Evolutionary conservation across 2,113 vertebrate genomes (phyloP).

Genomic region (Prionailurus bengalensis): DNA sequence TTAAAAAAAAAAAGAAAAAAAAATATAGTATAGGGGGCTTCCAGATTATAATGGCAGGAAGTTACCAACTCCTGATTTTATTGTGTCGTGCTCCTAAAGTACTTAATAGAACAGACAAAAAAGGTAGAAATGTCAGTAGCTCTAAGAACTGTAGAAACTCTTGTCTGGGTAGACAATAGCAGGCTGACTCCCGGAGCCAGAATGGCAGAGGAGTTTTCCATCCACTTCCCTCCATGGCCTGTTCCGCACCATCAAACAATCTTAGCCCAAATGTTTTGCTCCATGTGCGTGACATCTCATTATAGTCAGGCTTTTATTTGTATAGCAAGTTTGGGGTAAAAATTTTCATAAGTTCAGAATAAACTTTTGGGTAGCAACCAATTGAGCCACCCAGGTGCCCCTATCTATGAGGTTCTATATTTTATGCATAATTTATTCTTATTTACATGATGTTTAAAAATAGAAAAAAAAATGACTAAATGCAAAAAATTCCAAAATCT

Average conservation of each 20-base stretch:
- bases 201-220: neutral
- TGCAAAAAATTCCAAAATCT: slow-evolving; percentile 40
- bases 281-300: neutral
- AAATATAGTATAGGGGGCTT: neutral
- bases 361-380: neutral
- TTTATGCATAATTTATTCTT: neutral
- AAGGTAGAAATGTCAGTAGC: neutral
- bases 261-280: neutral
- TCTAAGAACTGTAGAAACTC: neutral
- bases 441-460: neutral
- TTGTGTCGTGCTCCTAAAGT: slow-evolving; percentile 24
- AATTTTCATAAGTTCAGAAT: slow-evolving; percentile 33
- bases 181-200: neutral
- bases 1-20: neutral
- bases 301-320: neutral
- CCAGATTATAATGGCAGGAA: neutral
- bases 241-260: neutral
- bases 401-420: neutral
- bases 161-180: neutral
- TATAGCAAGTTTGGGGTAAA: neutral
- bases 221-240: neutral
- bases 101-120: neutral
- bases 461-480: neutral
- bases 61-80: slow-evolving; percentile 18
- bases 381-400: too few species aligned